A percentile compares a stretch with the other conserved stretches of the same genome.
Evolutionary conservation across 2,113 vertebrate genomes (phyloP).

Genomic region (Spea multiplicata): DNA sequence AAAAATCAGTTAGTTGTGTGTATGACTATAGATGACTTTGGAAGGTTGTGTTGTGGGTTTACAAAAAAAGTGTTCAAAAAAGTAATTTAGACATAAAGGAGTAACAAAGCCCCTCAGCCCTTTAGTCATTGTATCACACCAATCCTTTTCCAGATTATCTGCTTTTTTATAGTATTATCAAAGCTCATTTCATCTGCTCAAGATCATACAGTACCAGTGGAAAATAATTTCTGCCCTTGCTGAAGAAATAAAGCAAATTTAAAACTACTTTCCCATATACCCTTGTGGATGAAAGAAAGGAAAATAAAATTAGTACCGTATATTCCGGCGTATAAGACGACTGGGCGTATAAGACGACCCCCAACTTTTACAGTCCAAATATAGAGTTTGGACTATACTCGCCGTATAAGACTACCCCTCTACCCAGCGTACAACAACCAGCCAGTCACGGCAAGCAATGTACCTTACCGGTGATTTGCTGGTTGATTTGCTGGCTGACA

Average conservation of each 20-base stretch:
- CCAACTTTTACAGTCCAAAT: too few species aligned
- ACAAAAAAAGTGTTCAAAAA: background rate
- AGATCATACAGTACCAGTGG: conserved; percentile 1
- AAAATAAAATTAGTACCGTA: conserved; percentile 33
- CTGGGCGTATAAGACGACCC: too few species aligned
- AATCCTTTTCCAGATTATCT: background rate
- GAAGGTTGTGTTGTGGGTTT: background rate
- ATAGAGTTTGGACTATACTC: too few species aligned
- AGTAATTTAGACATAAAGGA: background rate
- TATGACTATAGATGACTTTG: background rate
- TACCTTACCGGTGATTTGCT: too few species aligned
- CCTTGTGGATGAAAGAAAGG: conserved; percentile 15
- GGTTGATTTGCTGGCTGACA: too few species aligned
- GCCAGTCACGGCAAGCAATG: too few species aligned
- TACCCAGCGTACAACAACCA: too few species aligned
- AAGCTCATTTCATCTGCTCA: conserved; percentile 17
- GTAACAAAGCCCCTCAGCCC: background rate
- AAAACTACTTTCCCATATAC: conserved; percentile 8
- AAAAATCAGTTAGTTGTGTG: too few species aligned
- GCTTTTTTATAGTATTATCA: conserved; percentile 9
- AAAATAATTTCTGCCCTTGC: conserved; percentile 14
- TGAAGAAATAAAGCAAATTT: conserved; percentile 23
- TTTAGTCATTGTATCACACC: background rate
- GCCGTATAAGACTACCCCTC: too few species aligned
- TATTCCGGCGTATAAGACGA: too few species aligned